Percentiles rank a stretch among this genome's conserved stretches.
phyloP scores from a whole-genome alignment of 2,113 vertebrate genomes.

The Ellobius talpinus region DNA sequence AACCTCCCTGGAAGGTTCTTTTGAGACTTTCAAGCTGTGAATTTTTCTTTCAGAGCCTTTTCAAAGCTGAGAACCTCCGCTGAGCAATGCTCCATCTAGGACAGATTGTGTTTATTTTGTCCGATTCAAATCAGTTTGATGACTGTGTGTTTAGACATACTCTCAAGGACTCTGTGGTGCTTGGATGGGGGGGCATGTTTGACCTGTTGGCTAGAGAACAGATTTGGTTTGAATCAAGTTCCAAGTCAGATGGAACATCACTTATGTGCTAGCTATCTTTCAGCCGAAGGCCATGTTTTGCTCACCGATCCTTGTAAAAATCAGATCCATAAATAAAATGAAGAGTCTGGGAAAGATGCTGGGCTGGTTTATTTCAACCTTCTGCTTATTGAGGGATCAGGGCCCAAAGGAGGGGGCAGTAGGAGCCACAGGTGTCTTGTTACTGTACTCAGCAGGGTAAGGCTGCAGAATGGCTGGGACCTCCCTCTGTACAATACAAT shows the following conservation, averaged over 20 bases:
- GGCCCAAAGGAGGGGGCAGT: conserved; percentile 22
- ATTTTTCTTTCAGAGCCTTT: conserved; percentile 37
- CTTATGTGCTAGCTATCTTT: conserved; percentile 58
- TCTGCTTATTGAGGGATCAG: conserved; percentile 37
- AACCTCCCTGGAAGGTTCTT: conserved; percentile 50
- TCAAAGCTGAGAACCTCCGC: conserved; percentile 28
- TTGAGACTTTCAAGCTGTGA: conserved; percentile 67
- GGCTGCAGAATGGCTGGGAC: neutral
- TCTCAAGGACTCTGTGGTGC: neutral
- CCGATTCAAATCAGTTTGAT: conserved; percentile 21
- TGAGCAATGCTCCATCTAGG: neutral
- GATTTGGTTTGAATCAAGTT: conserved; percentile 70
- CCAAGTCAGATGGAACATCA: conserved; percentile 38
- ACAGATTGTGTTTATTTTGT: conserved; percentile 60
- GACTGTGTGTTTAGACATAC: conserved; percentile 24
- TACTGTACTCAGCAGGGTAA: neutral
- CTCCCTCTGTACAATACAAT: neutral
- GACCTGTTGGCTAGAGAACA: conserved; percentile 44
- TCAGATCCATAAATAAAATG: conserved; percentile 67
- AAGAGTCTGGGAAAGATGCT: conserved; percentile 49
- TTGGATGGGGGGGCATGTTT: conserved; percentile 37
- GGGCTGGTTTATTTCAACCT: conserved; percentile 54
- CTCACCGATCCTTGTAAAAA: conserved; percentile 57
- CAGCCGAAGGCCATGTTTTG: conserved; percentile 24
- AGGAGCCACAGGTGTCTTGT: neutral